Evolutionary conservation across 2,797 vertebrate species (phyloP), one percentile per base, ranked within the genome.

Genomic region (Propithecus perrieri): DNA sequence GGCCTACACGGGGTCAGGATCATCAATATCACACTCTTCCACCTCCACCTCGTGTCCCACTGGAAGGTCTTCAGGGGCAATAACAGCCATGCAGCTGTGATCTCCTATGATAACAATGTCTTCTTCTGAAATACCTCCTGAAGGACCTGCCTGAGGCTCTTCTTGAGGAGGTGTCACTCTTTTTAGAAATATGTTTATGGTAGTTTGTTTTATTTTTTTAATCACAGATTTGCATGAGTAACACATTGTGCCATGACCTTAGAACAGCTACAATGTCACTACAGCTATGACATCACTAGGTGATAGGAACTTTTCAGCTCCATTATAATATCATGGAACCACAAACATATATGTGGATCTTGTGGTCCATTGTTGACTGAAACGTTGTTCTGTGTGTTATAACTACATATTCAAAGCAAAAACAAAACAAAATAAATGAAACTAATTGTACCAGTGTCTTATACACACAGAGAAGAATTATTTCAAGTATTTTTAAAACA

Each of bases 401-500:
- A 38, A 5, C 67, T 53, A 83, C n/a, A 65, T 48, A 80, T 13
- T 18, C 69, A 88, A 71, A 79, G 83, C 22, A 46, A 92, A 94
- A 83, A 11, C 41, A 57, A 94, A 74, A 55, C 67, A 50, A 69
- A 89, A 65, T 63, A 85, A 41, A 61, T 79, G 26, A 76, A 92
- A 63, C 38, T 67, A 38, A 55, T 43, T 79, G 17, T 80, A 30
- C 7, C 24, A 28, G 8, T 79, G 20, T 65, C 28, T 76, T 89
- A 94, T 9, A 8, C 24, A 59, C 3, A n/a, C 13, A 59, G 33
- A 79, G 38, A 84, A 81, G 48, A 87, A 84, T 85, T 65, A 89
- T 91, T 79, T 95, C 24, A 89, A 89, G 10, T 59, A 78, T 57
- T 93, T 84, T 71, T 41, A 79, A 96, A 90, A 50, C 55, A 65